Percentiles rank a stretch among this genome's conserved stretches.
These are phyloP conservation scores for Odontocerum albicorne DNA, from an alignment of 2,888 invertebrate genomes.

Conservation along the genomic window DNA sequence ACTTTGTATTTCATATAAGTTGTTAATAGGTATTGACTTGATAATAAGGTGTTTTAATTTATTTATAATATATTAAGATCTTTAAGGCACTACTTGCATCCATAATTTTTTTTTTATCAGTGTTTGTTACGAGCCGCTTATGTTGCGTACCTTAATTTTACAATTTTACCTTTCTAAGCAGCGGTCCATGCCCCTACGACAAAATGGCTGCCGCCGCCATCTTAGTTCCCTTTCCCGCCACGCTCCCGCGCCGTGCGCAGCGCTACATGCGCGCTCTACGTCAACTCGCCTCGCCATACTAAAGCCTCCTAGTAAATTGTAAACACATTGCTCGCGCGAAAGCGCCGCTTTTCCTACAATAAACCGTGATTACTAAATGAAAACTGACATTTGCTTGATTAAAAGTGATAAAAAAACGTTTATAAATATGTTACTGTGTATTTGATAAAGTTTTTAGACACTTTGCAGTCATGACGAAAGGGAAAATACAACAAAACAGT, in stretches of 20 bases:
- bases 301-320: constrained; percentile 39
- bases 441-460: constrained; percentile 13
- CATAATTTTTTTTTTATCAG: too few relatives aligned
- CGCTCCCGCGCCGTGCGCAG: constrained; percentile 39
- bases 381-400: constrained; percentile 2
- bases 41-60: too few relatives aligned
- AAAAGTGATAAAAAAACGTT: constrained; percentile 7
- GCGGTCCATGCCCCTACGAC: constrained; percentile 40
- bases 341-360: constrained; percentile 43
- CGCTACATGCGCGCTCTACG: constrained; percentile 45
- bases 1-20: too few relatives aligned
- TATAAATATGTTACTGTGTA: constrained; percentile 7
- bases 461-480: constrained; percentile 58
- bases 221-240: constrained; percentile 52
- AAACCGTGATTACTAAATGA: constrained; percentile 30
- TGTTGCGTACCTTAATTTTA: constrained; percentile 1
- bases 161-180: constrained; percentile 19
- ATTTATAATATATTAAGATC: too few relatives aligned
- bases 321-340: constrained; percentile 47
- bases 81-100: too few relatives aligned
- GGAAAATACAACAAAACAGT: constrained; percentile 58
- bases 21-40: too few relatives aligned
- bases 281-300: constrained; percentile 46
- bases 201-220: constrained; percentile 50
- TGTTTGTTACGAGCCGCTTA: constrained; percentile 18